These are phyloP conservation scores for Maniola jurtina DNA, from an alignment of 1,140 invertebrate species.

Conservation along the genomic window DNA sequence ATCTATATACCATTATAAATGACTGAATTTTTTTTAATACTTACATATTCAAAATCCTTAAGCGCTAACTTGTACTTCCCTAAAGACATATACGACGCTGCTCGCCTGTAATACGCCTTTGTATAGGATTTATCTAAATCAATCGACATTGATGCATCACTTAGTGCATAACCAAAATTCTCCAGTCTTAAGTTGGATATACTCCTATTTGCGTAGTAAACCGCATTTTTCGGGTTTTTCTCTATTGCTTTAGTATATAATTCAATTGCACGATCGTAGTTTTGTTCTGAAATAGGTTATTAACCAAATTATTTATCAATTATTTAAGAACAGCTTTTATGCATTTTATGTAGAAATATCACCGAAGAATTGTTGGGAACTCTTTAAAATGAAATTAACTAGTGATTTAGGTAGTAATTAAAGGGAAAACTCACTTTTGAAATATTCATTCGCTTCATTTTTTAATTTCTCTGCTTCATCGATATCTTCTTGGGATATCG, in stretches of 20 bases:
- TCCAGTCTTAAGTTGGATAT: conserved; percentile 95
- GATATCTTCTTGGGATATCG: conserved; percentile 61
- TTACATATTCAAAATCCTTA: conserved; percentile 97
- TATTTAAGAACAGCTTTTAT: neutral
- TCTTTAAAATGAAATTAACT: neutral
- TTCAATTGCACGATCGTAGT: conserved; percentile 93
- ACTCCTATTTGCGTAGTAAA: conserved; percentile 96
- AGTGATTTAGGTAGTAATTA: conserved; percentile 15
- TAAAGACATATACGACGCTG: conserved; percentile 97
- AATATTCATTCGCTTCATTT: conserved; percentile 73
- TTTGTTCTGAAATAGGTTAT: conserved; percentile 87
- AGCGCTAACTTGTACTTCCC: conserved; percentile 98
- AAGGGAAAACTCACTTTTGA: conserved; percentile 66
- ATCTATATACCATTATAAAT: too few species aligned
- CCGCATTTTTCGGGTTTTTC: conserved; percentile 88
- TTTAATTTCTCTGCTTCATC: conserved; percentile 68
- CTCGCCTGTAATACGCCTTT: conserved; percentile 97
- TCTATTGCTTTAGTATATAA: conserved; percentile 96
- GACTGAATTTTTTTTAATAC: conserved; percentile 34
- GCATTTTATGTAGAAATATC: neutral
- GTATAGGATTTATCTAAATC: conserved; percentile 93
- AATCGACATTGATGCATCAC: conserved; percentile 95
- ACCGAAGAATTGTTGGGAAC: neutral
- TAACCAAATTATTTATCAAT: conserved; percentile 20
- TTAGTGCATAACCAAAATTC: conserved; percentile 95